Evolutionary conservation across 1,140 invertebrate genomes (phyloP).

Genomic region (Drosophila prosaltans): DNA sequence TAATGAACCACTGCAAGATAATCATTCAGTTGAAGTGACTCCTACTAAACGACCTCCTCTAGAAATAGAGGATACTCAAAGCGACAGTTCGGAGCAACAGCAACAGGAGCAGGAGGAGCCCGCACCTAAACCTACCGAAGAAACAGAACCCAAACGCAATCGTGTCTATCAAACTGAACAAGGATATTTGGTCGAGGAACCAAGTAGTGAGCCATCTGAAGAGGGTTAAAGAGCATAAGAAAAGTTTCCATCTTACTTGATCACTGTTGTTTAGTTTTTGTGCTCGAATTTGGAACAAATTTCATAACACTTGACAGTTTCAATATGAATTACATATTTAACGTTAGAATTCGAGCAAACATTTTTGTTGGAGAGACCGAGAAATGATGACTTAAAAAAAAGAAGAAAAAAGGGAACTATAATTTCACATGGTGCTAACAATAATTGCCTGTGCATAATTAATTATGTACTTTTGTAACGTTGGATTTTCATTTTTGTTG

Average conservation of each 20-base stretch:
- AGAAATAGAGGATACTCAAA: no score
- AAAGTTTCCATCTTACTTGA: background rate
- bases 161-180: conserved; percentile 51
- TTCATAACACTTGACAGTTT: conserved; percentile 7
- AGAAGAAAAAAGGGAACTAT: no score
- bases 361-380: background rate
- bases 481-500: conserved; percentile 21
- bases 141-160: conserved; percentile 10
- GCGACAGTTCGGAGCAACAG: no score
- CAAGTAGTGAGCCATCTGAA: conserved; percentile 53
- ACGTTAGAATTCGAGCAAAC: conserved; percentile 15
- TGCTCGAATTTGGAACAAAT: background rate
- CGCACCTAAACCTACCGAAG: background rate
- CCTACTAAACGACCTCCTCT: no score
- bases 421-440: conserved; percentile 2
- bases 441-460: conserved; percentile 6
- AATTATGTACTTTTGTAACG: conserved; percentile 14
- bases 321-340: background rate
- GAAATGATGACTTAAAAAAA: no score
- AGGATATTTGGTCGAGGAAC: conserved; percentile 73
- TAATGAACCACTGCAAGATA: no score
- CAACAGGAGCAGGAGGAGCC: no score
- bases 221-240: conserved; percentile 13
- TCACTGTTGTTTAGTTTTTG: background rate
- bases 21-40: no score